Conservation (phyloP, 2,113 vertebrate species). For the Muntiacus muntjak region DNA sequence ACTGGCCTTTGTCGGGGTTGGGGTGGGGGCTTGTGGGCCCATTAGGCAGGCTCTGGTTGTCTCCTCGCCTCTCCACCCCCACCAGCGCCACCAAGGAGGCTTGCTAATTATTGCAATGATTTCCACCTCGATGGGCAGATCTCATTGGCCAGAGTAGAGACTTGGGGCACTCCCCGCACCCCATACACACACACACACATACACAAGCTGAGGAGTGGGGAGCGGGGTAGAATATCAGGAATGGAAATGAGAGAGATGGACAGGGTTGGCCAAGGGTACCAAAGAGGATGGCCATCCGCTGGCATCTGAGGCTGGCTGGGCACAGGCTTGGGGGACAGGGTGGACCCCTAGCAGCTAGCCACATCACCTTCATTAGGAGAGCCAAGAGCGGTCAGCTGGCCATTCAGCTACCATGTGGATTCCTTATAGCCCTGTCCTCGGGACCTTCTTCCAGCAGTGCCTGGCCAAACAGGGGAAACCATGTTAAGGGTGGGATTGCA, state of each 20-base stretch:
- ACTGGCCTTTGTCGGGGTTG: not conserved
- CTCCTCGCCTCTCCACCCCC: too few relatives aligned
- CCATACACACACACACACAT: fast-evolving
- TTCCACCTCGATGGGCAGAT: not conserved
- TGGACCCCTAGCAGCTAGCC: not conserved
- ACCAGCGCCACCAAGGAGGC: not conserved
- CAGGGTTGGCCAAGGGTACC: not conserved
- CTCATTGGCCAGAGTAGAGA: not conserved
- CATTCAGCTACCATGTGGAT: not conserved
- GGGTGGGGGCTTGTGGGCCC: not conserved
- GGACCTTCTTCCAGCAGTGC: not conserved
- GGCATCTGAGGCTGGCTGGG: not conserved
- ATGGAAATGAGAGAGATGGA: not conserved
- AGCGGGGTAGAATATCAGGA: not conserved
- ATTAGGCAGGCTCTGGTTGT: not conserved
- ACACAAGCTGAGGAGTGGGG: not conserved
- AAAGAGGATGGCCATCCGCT: not conserved
- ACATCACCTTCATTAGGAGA: not conserved
- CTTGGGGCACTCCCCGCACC: not conserved
- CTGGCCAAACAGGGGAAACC: not conserved
- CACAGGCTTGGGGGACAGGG: not conserved
- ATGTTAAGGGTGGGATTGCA: not conserved
- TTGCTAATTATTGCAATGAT: not conserved
- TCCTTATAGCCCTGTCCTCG: not conserved
- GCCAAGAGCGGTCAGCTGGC: not conserved